Percentiles rank a stretch among this genome's conserved stretches.
These are phyloP conservation scores for Brachionus plicatilis DNA, from an alignment of 1,140 invertebrate species.

Conservation along the genomic window DNA sequence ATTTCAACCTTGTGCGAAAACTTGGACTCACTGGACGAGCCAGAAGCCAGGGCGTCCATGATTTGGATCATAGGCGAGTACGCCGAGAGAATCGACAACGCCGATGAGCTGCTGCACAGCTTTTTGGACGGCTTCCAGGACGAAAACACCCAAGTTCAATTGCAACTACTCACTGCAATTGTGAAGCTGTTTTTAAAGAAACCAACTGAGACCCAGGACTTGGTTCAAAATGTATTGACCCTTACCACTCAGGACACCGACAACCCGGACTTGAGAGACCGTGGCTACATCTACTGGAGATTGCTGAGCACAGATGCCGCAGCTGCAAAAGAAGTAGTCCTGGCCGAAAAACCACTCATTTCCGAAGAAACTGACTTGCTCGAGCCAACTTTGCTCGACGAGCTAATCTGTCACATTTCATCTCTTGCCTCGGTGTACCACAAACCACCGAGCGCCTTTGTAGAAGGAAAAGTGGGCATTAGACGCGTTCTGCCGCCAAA, in stretches of 20 bases:
- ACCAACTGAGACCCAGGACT: constrained; percentile 93
- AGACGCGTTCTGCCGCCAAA: constrained; percentile 51
- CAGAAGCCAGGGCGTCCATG: constrained; percentile 96
- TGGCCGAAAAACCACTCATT: constrained; percentile 97
- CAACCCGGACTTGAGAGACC: constrained; percentile 94
- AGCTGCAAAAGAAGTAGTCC: constrained; percentile 93
- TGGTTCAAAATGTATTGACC: constrained; percentile 86
- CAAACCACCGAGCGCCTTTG: constrained; percentile 96
- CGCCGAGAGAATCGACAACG: constrained; percentile 98
- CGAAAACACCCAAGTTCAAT: constrained; percentile 96
- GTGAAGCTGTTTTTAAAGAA: constrained; percentile 97
- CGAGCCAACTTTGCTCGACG: constrained; percentile 93
- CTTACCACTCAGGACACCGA: constrained; percentile 96
- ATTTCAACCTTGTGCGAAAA: constrained; percentile 99
- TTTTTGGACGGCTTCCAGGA: constrained; percentile 99
- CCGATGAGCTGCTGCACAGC: constrained; percentile 92
- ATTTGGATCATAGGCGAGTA: constrained; percentile 99
- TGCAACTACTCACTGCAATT: constrained; percentile 92
- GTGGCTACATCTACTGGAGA: constrained; percentile 99
- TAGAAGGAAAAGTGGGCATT: constrained; percentile 68
- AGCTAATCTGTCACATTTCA: constrained; percentile 97
- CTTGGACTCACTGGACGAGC: constrained; percentile 95
- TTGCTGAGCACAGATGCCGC: constrained; percentile 95
- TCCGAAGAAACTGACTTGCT: constrained; percentile 97
- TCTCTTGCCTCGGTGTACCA: constrained; percentile 97